Percentiles rank a stretch among this genome's conserved stretches.
phyloP scores from a whole-genome alignment of 2,797 vertebrate species.

The Neosilurus mollespiculum region DNA sequence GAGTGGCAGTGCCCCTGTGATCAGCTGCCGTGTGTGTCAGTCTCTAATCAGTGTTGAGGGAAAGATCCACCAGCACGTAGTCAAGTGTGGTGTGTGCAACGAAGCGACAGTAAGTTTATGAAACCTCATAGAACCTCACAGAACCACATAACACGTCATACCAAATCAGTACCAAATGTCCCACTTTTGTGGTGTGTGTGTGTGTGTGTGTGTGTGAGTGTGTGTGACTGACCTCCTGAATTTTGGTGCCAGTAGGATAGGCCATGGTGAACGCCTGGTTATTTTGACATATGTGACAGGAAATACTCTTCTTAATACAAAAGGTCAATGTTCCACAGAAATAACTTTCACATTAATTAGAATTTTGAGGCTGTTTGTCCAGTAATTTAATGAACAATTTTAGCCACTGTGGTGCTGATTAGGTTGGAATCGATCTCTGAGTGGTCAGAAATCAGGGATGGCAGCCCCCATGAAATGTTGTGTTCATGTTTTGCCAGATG shows the following conservation, averaged over 20 bases:
- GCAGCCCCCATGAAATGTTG: too few relatives aligned
- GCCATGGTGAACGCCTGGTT: too few relatives aligned
- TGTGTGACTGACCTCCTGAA: neutral
- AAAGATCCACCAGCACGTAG: constrained; percentile 84
- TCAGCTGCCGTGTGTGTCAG: constrained; percentile 91
- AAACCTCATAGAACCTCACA: neutral
- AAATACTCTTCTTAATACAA: too few relatives aligned
- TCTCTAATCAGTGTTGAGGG: constrained; percentile 90
- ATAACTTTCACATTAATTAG: too few relatives aligned
- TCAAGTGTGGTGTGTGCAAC: constrained; percentile 91
- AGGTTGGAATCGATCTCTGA: too few relatives aligned
- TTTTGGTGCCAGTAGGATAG: neutral
- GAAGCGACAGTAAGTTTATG: constrained; percentile 84
- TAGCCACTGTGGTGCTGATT: too few relatives aligned
- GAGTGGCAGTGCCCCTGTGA: constrained; percentile 86
- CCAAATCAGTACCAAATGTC: neutral
- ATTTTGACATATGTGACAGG: too few relatives aligned
- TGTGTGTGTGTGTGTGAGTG: neutral
- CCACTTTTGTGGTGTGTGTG: neutral
- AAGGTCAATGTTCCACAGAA: too few relatives aligned
- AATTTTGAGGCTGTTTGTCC: too few relatives aligned
- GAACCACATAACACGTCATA: neutral
- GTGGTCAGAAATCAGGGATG: too few relatives aligned
- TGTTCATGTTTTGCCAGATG: too few relatives aligned
- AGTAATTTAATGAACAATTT: too few relatives aligned